Evolutionary conservation across 2,888 invertebrate species (phyloP), one percentile per base, ranked within the genome.

Genomic region (Cheilosia urbana): DNA sequence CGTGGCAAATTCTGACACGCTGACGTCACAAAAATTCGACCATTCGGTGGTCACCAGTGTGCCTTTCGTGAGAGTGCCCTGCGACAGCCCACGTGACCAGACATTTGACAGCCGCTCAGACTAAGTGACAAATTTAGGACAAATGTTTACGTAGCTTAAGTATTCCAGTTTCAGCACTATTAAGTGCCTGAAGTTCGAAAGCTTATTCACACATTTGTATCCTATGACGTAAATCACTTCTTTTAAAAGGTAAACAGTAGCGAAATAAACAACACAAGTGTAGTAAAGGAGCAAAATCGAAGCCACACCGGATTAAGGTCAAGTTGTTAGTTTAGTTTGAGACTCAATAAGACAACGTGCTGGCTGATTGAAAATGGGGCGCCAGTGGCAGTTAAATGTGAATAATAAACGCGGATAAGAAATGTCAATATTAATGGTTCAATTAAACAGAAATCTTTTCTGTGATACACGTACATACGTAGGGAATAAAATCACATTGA

Each of bases 241-340:
- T 49, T 58, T 34, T 58, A 69, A 47, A 37, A n/a, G n/a, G n/a
- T 47, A 21, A 49, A 34, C 21, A 55, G 45, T 37, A 13, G 47
- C 3, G 9, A 24, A 19, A 30, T 17, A 9, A 17, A 51, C 49
- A 0, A n/a, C 30, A 40, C 49, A 17, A 40, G 51, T 60, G 51
- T 2, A 72, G 13, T 53, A 30, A 62, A 53, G 51, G 42, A 62
- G 30, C 15, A 47, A 42, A 72, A 51, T 27, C 24, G 2, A 51
- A 51, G 4, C 15, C 24, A 40, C 37, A 57, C 65, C 21, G 65
- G 57, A 65, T 65, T 75, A 57, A 75, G 75, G 75, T 75, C 75
- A 75, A 75, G 51, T 21, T 17, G 65, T 34, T 37, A 17, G 47
- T n/a, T n/a, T n/a, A n/a, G 58, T 57, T 7, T 30, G 4, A 19